Conservation (phyloP, 2,888 invertebrate genomes). For the Nemotelus nigrinus region DNA sequence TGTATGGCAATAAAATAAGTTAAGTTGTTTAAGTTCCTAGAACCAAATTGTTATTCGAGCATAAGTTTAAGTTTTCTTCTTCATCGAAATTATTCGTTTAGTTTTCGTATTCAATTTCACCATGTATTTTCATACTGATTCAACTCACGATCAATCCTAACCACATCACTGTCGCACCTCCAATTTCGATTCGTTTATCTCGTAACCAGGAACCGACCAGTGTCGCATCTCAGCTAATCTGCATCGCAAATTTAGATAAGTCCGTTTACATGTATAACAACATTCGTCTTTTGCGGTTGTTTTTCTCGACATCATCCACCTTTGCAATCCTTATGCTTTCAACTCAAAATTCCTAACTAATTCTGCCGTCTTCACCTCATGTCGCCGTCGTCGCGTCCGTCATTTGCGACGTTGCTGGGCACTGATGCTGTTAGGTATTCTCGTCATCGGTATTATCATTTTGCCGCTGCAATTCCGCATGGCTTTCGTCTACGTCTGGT, state of each 20-base stretch:
- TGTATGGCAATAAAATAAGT: too few relatives aligned
- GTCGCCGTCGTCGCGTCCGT: conserved; percentile 6
- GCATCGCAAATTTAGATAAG: conserved; percentile 51
- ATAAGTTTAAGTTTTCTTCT: too few relatives aligned
- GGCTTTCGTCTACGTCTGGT: too few relatives aligned
- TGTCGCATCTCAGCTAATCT: conserved; percentile 44
- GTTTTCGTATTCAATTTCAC: too few relatives aligned
- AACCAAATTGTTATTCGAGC: too few relatives aligned
- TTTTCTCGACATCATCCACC: conserved; percentile 28
- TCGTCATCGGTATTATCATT: conserved; percentile 26
- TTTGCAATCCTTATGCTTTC: conserved; percentile 5
- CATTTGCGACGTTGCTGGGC: neutral
- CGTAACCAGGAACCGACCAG: too few relatives aligned
- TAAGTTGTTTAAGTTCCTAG: too few relatives aligned
- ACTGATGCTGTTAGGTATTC: neutral
- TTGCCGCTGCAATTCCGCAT: neutral
- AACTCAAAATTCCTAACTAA: conserved; percentile 29
- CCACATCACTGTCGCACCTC: conserved; percentile 39
- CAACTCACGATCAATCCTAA: too few relatives aligned
- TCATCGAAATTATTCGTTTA: too few relatives aligned
- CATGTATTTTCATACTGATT: too few relatives aligned
- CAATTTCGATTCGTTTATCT: neutral
- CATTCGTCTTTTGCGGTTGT: conserved; percentile 37
- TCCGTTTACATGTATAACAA: conserved; percentile 50
- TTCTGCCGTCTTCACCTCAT: conserved; percentile 20